Percentiles rank a stretch among this genome's conserved stretches.
phyloP scores from a whole-genome alignment of 2,797 vertebrate species.

The Manis pentadactyla region DNA sequence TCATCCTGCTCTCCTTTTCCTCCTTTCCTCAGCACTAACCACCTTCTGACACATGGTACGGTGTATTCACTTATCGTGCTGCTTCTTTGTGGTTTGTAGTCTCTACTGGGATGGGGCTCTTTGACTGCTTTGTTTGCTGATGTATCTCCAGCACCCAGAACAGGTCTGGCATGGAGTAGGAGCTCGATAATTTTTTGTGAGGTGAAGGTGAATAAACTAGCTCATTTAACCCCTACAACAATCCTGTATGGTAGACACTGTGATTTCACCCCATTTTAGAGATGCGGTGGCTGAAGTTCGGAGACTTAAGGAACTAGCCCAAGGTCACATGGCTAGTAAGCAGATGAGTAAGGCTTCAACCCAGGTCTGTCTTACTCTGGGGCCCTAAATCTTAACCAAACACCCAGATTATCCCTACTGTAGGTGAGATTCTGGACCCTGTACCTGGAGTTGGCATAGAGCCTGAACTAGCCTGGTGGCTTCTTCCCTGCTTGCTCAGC shows the following conservation, averaged over 20 bases:
- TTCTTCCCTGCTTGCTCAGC: too few relatives aligned
- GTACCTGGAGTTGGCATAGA: neutral
- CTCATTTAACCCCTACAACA: neutral
- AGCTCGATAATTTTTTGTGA: neutral
- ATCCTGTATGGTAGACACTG: neutral
- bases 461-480: neutral
- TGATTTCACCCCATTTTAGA: neutral
- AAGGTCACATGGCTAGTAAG: neutral
- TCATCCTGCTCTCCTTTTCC: neutral
- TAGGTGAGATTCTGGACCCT: neutral
- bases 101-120: neutral
- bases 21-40: neutral
- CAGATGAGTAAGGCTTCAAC: neutral
- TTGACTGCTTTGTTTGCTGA: neutral
- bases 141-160: neutral
- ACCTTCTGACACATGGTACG: neutral
- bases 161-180: neutral
- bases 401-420: fast-evolving
- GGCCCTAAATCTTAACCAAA: neutral
- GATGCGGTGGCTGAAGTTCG: neutral
- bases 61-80: neutral
- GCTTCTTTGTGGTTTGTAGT: neutral
- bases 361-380: neutral
- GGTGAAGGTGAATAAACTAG: neutral
- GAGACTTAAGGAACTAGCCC: neutral